phyloP scores from a whole-genome alignment of 2,888 invertebrate genomes.

The Strigamia transsilvanica region DNA sequence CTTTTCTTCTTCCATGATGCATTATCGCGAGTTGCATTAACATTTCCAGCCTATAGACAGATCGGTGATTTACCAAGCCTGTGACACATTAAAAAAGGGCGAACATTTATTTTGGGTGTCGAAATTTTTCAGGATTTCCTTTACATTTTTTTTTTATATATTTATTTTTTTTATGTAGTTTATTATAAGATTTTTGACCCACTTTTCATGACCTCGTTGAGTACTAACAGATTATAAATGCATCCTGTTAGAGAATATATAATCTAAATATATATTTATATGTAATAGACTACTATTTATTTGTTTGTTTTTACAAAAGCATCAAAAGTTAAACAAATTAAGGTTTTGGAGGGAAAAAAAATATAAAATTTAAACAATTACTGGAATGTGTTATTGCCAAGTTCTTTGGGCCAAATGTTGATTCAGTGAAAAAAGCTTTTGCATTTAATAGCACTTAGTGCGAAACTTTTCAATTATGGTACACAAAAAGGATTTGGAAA shows the following conservation, averaged over 20 bases:
- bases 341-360: neutral
- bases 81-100: neutral
- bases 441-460: conserved; percentile 8
- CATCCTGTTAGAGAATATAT: neutral
- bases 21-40: neutral
- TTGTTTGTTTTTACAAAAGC: neutral
- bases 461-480: conserved; percentile 3
- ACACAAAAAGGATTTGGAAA: neutral
- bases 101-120: neutral
- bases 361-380: neutral
- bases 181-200: conserved; percentile 15
- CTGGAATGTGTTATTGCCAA: conserved; percentile 15
- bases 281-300: neutral
- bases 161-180: neutral
- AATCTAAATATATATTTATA: neutral
- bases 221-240: neutral
- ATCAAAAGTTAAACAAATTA: no score
- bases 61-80: neutral
- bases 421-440: conserved; percentile 10
- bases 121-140: conserved; percentile 11
- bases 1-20: conserved; percentile 20
- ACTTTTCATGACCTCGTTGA: conserved; percentile 4
- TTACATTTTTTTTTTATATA: neutral
- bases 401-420: conserved; percentile 20
- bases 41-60: neutral